These are phyloP conservation scores for Capromys pilorides DNA, from an alignment of 2,797 vertebrate genomes.

Conservation along the genomic window DNA sequence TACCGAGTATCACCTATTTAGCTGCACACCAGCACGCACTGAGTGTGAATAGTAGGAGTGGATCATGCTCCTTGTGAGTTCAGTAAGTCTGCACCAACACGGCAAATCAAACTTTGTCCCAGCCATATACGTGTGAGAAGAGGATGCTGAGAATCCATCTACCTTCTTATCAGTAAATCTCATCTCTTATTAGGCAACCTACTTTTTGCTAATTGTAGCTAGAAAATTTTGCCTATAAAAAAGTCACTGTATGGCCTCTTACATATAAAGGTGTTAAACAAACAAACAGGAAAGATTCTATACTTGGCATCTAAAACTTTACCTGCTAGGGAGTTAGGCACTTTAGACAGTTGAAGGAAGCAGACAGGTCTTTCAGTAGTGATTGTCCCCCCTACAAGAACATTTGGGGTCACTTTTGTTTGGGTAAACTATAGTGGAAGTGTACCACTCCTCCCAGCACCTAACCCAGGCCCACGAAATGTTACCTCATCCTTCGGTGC, in stretches of 20 bases:
- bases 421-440: background rate
- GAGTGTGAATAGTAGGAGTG: background rate
- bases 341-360: background rate
- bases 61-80: background rate
- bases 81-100: background rate
- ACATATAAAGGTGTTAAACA: background rate
- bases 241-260: conserved; percentile 3
- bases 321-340: background rate
- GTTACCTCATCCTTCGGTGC: background rate
- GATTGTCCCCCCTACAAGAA: background rate
- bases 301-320: background rate
- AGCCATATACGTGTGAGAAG: background rate
- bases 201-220: background rate
- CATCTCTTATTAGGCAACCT: background rate
- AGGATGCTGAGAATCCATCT: background rate
- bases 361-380: background rate
- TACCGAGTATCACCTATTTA: background rate
- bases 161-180: background rate
- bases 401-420: background rate
- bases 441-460: background rate
- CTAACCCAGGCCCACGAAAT: background rate
- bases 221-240: background rate
- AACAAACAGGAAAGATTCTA: background rate
- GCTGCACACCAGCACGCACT: background rate
- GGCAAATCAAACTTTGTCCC: background rate